These are phyloP conservation scores for Ridgeia piscesae DNA, from an alignment of 1,140 invertebrate species.

Conservation along the genomic window DNA sequence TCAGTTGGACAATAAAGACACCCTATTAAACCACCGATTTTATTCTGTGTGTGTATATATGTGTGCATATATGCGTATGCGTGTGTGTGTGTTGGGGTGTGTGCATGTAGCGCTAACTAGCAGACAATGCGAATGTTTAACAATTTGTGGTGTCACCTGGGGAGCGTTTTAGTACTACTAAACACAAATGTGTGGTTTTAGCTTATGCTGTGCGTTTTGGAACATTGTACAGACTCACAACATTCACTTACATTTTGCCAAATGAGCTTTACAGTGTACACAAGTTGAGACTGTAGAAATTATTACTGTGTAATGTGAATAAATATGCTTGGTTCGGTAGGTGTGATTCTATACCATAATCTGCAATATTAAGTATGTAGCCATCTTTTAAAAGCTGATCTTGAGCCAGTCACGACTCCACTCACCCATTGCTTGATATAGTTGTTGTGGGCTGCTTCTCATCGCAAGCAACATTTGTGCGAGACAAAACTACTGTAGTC, in stretches of 20 bases:
- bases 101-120: not conserved
- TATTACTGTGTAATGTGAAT: not conserved
- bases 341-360: not conserved
- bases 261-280: no score
- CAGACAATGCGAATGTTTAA: not conserved
- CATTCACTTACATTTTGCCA: no score
- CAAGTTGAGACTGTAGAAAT: no score
- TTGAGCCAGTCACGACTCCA: not conserved
- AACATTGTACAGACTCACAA: no score
- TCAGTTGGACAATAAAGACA: not conserved
- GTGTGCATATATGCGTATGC: not conserved
- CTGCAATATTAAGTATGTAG: not conserved
- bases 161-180: not conserved
- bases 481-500: not conserved
- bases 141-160: not conserved
- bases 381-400: not conserved
- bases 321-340: not conserved
- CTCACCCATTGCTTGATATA: not conserved
- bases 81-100: not conserved
- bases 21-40: no score
- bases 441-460: not conserved
- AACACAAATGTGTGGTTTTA: not conserved
- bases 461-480: not conserved
- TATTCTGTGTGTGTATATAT: no score
- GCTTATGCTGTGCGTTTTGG: no score